phyloP scores from a whole-genome alignment of 1,140 invertebrate genomes.

The Lepidurus packardi region DNA sequence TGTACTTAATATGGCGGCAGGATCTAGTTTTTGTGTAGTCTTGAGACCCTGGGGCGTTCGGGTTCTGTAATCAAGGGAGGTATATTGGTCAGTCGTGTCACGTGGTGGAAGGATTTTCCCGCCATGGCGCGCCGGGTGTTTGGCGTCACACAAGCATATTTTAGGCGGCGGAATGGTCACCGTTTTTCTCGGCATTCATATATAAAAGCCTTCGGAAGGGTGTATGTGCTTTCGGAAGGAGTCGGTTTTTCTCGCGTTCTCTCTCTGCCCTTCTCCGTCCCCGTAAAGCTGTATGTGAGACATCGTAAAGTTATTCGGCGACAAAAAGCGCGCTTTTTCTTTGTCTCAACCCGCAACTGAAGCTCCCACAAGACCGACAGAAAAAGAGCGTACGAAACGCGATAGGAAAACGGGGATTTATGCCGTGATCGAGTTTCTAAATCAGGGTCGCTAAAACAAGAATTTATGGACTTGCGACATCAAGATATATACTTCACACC shows the following conservation, averaged over 20 bases:
- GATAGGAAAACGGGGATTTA: background rate
- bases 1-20: background rate
- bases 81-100: constrained; percentile 3
- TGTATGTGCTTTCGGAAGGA: too few relatives aligned
- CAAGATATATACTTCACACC: too few relatives aligned
- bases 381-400: background rate
- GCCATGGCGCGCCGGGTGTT: constrained; percentile 11
- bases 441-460: too few relatives aligned
- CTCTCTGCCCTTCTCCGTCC: background rate
- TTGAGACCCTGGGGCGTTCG: background rate
- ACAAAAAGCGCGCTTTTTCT: background rate
- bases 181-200: constrained; percentile 4
- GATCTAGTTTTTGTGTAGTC: background rate
- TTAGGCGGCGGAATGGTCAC: background rate
- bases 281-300: background rate
- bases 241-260: background rate
- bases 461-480: too few relatives aligned
- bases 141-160: background rate
- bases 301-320: constrained; percentile 4
- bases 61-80: constrained; percentile 13
- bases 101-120: constrained; percentile 8
- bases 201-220: background rate
- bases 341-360: background rate
- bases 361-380: background rate
- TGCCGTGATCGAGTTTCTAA: too few relatives aligned